Base-by-base conservation (phyloP, 2,888 invertebrate genomes). In the Rutpela maculata region DNA sequence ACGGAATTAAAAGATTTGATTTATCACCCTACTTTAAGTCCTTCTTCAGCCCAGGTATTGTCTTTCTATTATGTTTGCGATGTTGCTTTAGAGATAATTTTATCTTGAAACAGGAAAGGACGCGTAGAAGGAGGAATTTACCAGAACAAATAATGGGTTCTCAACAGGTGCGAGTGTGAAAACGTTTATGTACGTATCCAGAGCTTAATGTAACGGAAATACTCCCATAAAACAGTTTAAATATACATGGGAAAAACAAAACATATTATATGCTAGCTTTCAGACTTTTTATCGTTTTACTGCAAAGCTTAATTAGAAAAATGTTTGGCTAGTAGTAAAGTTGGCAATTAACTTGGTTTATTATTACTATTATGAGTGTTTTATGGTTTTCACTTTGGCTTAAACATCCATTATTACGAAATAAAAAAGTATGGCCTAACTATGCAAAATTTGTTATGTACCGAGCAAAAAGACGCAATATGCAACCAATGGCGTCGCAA, bases 31-130 rank as follows among this genome's bases (percentile, higher is more conserved):
- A 50, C n/a, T 50, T 50, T 50, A 60, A 26, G 60, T 6, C 60
- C 15, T 65, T 65, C 43, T 38, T 43, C 18, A 65, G 12, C 3
- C 15, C 43, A 7, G 18, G 65, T 65, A 65, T 65, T 65, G 65
- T 65, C 43, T 65, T 15, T 65, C 18, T 50, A 65, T 65, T 65
- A 65, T 35, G 65, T 38, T 63, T 43, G 38, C 19, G 65, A 38
- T 65, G 43, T 65, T 65, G 15, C 65, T 50, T 43, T 65, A 43
- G 19, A 65, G 65, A 65, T 65, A 65, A 50, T 65, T 65, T 43
- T n/a, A 19, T 43, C 65, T 19, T 22, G 26, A 26, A 31, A 19
- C 18, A 35, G 35, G 19, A n/a, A 65, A 38, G 65, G 43, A 65
- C 62, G 15, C 31, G 18, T 50, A 50, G n/a, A 12, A 26, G 59